A percentile compares a stretch with the other conserved stretches of the same genome.
These are phyloP conservation scores for Aix galericulata DNA, from an alignment of 2,113 vertebrate species.

Conservation along the genomic window DNA sequence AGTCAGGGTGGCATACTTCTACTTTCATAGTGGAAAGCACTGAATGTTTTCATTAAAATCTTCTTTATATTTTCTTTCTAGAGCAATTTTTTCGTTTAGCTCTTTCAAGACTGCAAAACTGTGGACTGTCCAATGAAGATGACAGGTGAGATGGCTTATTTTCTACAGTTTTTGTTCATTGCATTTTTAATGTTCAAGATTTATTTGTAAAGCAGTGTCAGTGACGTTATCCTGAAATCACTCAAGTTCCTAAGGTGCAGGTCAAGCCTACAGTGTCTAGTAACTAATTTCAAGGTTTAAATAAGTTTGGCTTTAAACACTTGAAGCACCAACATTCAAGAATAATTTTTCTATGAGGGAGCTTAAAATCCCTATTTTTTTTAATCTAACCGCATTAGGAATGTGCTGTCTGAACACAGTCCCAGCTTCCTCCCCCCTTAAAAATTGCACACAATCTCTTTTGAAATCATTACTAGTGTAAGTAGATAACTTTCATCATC, in stretches of 20 bases:
- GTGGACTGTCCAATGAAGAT: constrained; percentile 64
- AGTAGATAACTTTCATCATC: background rate
- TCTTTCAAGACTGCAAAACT: constrained; percentile 76
- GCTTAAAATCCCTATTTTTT: background rate
- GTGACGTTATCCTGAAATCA: background rate
- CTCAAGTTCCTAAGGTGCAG: background rate
- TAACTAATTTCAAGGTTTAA: background rate
- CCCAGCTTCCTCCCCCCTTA: background rate
- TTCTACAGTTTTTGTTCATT: background rate
- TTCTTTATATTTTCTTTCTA: constrained; percentile 61
- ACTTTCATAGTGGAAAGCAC: background rate
- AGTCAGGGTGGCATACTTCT: background rate
- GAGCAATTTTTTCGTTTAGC: constrained; percentile 69
- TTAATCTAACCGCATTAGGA: background rate
- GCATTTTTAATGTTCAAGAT: background rate
- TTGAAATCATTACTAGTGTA: background rate
- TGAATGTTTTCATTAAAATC: background rate
- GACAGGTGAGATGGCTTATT: constrained; percentile 71
- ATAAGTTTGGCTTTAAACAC: background rate
- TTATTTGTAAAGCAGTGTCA: background rate
- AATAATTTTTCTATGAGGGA: background rate
- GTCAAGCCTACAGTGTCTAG: background rate
- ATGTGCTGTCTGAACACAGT: background rate
- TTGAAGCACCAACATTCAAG: background rate
- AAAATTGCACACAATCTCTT: background rate